Percentiles rank a stretch among this genome's conserved stretches.
phyloP scores from a whole-genome alignment of 2,888 invertebrate genomes.

The Eupithecia pulchellata region DNA sequence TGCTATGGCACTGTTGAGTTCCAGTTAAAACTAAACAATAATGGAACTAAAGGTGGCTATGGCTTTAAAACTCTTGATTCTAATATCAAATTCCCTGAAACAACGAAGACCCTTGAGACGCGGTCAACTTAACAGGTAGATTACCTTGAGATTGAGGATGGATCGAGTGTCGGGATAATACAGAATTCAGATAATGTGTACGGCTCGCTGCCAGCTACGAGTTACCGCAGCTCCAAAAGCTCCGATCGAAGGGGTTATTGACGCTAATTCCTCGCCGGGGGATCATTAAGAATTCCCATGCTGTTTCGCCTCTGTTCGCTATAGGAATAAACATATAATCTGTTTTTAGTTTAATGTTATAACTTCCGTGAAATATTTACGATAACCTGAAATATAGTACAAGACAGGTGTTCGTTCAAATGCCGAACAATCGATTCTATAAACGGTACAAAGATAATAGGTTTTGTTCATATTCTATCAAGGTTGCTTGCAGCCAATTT shows the following conservation, averaged over 20 bases:
- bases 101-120: background rate
- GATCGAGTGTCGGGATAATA: background rate
- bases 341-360: background rate
- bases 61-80: conserved; percentile 1
- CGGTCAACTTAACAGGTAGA: conserved; percentile 1
- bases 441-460: background rate
- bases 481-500: conserved; percentile 19
- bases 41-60: background rate
- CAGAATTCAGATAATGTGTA: background rate
- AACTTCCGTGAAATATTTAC: background rate
- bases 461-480: conserved; percentile 17
- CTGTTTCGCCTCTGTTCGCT: background rate
- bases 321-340: background rate
- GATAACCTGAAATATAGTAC: background rate
- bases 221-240: background rate
- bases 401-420: background rate
- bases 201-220: background rate
- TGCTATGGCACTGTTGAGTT: conserved; percentile 24
- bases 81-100: background rate
- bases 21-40: background rate
- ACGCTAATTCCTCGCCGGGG: conserved; percentile 3
- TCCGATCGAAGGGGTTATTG: conserved; percentile 20
- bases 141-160: conserved; percentile 3
- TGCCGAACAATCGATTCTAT: background rate
- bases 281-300: conserved; percentile 2